Base-by-base conservation (phyloP, 2,797 vertebrate genomes). In the Menidia menidia region DNA sequence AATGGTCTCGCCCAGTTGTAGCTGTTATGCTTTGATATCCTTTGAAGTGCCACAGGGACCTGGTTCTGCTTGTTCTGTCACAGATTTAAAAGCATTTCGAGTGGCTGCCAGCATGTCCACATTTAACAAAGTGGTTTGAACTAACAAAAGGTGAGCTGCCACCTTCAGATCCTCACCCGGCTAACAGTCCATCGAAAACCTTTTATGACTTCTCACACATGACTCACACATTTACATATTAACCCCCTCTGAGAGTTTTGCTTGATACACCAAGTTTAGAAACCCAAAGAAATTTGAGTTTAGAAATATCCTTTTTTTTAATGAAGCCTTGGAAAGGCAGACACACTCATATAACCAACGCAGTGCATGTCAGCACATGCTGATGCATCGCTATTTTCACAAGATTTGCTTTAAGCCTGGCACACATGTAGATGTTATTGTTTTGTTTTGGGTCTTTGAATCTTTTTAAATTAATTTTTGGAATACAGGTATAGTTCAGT, bases 211-310 rank as follows among this genome's bases (percentile, higher is more conserved):
- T 63, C 54, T 51, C 31, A 59, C 25, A 48, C 51, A 30, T 61
- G 42, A 68, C 42, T 66, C 68, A 48, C 59, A 76, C 1, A 73
- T 72, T 67, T 62, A 43, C 57, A 61, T 58, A 67, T 64, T 54
- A 52, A 18, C 19, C 30, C 1, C 50, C 58, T 68, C 35, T n/a
- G 45, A 47, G 35, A 57, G 30, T 35, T 65, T 10, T 10, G 51
- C 41, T 30, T 63, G 53, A 41, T 62, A 19, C 60, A 59, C 44
- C 71, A 71, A 52, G 60, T 16, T 14, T 50, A 44, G 55, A 63
- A 18, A 67, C 25, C 55, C 35, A 71, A 48, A 69, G 3, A 44
- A 47, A 61, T 57, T 32, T 33, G 35, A 63, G 35, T 53, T 64
- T 57, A 14, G 10, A 54, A 53, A 39, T 35, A 47, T 3, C 15